Conservation (phyloP, 2,113 vertebrate genomes). For the Reinhardtius hippoglossoides region DNA sequence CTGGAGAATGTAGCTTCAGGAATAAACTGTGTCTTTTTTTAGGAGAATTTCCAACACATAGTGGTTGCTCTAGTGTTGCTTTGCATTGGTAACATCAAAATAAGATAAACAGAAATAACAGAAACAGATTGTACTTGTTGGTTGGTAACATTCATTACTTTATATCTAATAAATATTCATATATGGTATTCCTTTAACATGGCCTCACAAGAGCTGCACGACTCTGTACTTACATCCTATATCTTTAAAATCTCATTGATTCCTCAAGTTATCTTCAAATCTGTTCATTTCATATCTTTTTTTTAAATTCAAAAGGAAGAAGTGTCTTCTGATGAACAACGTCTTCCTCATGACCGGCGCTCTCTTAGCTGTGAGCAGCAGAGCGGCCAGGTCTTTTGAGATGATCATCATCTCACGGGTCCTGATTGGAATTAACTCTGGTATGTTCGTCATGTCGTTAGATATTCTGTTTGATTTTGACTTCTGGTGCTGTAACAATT, state of each 20-base stretch:
- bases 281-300: background rate
- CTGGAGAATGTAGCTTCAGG: background rate
- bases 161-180: no score
- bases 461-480: background rate
- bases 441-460: constrained; percentile 63
- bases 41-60: no score
- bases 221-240: background rate
- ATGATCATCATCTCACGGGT: constrained; percentile 91
- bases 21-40: background rate
- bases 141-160: no score
- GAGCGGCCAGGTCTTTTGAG: constrained; percentile 87
- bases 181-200: no score
- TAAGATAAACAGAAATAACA: no score
- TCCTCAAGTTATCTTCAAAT: background rate
- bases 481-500: background rate
- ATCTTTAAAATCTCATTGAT: background rate
- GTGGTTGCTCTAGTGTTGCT: no score
- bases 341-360: constrained; percentile 85
- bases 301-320: constrained; percentile 83
- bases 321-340: constrained; percentile 90
- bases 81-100: background rate
- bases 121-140: no score
- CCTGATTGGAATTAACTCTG: constrained; percentile 88
- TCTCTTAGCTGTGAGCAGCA: constrained; percentile 85
- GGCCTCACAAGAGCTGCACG: no score